phyloP scores from a whole-genome alignment of 2,888 invertebrate species.

The Meliscaeva auricollis region DNA sequence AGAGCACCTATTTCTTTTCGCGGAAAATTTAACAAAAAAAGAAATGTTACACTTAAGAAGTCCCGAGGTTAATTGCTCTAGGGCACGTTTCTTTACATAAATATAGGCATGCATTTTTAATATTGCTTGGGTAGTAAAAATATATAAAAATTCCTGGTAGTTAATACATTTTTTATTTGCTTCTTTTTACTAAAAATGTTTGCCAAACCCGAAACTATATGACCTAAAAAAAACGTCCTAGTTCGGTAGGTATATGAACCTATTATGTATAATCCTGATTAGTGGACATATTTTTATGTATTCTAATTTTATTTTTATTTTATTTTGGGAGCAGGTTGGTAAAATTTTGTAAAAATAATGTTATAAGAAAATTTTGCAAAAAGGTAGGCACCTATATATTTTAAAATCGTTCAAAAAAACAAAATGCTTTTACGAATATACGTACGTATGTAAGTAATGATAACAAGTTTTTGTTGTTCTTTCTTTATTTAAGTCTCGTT shows the following conservation, averaged over 20 bases:
- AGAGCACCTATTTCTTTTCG: constrained; percentile 45
- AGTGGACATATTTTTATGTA: too few species aligned
- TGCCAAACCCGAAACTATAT: not conserved
- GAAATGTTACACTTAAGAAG: constrained; percentile 66
- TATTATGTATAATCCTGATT: too few species aligned
- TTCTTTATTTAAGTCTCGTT: too few species aligned
- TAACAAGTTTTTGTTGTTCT: too few species aligned
- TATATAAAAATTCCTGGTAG: not conserved
- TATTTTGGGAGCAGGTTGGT: too few species aligned
- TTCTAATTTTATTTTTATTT: too few species aligned
- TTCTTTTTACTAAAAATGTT: not conserved
- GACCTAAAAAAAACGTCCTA: constrained; percentile 1
- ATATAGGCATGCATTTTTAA: not conserved
- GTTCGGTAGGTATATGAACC: constrained; percentile 9
- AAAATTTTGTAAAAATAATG: too few species aligned
- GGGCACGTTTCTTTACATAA: not conserved
- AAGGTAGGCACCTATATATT: too few species aligned
- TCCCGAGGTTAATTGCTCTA: constrained; percentile 34
- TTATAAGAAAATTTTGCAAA: too few species aligned
- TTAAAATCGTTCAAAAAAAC: too few species aligned
- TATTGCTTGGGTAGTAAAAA: not conserved
- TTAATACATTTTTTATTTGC: not conserved
- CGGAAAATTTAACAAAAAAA: constrained; percentile 18
- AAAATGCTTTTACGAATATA: too few species aligned
- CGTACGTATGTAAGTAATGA: too few species aligned